Evolutionary conservation across 1,140 invertebrate species (phyloP).

Genomic region (Heterodera schachtii): DNA sequence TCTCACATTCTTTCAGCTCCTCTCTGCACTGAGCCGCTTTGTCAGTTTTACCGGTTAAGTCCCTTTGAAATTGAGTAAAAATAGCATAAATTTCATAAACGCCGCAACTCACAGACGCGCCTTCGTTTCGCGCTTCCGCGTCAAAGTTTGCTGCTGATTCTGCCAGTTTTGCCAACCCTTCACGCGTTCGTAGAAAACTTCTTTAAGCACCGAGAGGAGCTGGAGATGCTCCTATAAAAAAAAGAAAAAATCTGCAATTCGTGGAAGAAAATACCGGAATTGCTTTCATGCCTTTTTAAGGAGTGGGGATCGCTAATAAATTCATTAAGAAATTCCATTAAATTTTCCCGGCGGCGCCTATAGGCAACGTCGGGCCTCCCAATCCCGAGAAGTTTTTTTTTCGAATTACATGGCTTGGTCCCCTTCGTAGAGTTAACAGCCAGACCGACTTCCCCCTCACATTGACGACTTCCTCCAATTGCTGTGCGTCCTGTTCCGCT

Average conservation of each 20-base stretch:
- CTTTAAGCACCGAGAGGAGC: conserved; percentile 72
- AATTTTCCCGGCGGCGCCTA: background rate
- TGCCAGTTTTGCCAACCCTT: conserved; percentile 98
- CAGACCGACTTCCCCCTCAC: background rate
- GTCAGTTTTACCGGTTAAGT: conserved; percentile 82
- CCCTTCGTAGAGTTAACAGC: too few relatives aligned
- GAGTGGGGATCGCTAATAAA: too few relatives aligned
- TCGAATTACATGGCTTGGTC: too few relatives aligned
- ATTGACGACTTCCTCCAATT: conserved; percentile 76
- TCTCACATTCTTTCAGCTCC: conserved; percentile 87
- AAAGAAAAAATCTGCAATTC: background rate
- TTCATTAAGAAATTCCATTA: background rate
- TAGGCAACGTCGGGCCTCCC: too few relatives aligned
- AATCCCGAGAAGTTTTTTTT: too few relatives aligned
- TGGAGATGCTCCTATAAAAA: conserved; percentile 80
- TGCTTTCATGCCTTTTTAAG: too few relatives aligned
- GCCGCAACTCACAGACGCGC: conserved; percentile 73
- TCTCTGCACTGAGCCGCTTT: conserved; percentile 76
- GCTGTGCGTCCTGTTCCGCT: conserved; percentile 89
- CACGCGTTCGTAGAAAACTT: conserved; percentile 95
- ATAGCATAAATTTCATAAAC: background rate
- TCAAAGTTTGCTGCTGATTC: conserved; percentile 88
- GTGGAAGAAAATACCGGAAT: too few relatives aligned
- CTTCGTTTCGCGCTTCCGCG: conserved; percentile 90
- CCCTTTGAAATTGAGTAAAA: conserved; percentile 64